These are phyloP conservation scores for Lepidurus packardi DNA, from an alignment of 1,140 invertebrate genomes.

Conservation along the genomic window DNA sequence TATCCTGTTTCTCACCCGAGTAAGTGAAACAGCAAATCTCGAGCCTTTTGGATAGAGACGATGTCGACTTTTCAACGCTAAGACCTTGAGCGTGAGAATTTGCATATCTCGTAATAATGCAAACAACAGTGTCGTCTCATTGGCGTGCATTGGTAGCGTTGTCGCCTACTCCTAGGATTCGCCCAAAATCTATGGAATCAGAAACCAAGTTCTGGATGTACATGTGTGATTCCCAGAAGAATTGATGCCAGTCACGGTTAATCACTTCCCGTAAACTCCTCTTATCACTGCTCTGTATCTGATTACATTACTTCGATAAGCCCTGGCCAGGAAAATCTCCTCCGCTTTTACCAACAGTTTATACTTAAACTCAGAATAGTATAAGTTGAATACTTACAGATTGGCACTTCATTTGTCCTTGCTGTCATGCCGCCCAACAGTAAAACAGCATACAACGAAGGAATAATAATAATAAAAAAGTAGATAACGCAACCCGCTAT, in stretches of 20 bases:
- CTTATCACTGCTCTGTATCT: background rate
- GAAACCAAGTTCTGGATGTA: background rate
- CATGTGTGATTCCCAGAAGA: background rate
- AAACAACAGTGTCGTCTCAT: background rate
- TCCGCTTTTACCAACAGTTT: too few species aligned
- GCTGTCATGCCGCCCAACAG: too few species aligned
- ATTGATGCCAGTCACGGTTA: background rate
- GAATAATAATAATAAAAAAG: too few species aligned
- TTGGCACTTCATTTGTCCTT: too few species aligned
- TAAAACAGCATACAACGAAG: too few species aligned
- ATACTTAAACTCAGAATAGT: too few species aligned
- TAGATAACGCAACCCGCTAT: too few species aligned
- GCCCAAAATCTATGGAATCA: background rate
- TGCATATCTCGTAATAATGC: background rate
- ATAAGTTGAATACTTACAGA: too few species aligned
- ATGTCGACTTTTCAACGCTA: too few species aligned
- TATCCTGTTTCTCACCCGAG: too few species aligned
- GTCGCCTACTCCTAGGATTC: background rate
- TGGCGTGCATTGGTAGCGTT: background rate
- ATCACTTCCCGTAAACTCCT: conserved; percentile 1
- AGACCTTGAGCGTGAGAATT: background rate
- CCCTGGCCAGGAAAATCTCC: background rate
- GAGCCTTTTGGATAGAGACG: too few species aligned
- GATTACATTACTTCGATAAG: background rate
- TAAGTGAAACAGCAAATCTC: too few species aligned